These are phyloP conservation scores for Tortricodes alternella DNA, from an alignment of 2,888 invertebrate species.

Conservation along the genomic window DNA sequence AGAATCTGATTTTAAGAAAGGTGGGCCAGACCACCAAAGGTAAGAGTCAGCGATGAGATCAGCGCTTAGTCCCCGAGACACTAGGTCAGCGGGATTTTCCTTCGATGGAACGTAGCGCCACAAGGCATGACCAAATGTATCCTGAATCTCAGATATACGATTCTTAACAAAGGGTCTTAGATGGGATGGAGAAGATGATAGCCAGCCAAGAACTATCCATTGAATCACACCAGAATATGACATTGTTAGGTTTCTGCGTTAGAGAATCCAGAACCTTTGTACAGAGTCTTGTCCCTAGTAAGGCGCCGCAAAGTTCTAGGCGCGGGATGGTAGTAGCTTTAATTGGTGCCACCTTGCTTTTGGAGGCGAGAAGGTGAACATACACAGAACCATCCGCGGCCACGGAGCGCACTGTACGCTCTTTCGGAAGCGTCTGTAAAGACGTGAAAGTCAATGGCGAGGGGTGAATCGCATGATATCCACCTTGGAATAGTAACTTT, in stretches of 20 bases:
- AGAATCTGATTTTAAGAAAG: background rate
- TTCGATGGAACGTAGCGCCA: slow-evolving; percentile 33
- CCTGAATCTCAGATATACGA: slow-evolving; percentile 29
- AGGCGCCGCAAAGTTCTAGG: slow-evolving; percentile 21
- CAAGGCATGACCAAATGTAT: background rate
- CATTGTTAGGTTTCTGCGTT: background rate
- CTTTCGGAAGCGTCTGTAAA: slow-evolving; percentile 27
- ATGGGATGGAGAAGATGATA: background rate
- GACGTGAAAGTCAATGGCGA: slow-evolving; percentile 14
- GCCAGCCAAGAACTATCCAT: slow-evolving; percentile 26
- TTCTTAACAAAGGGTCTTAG: slow-evolving; percentile 27
- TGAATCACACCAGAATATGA: background rate
- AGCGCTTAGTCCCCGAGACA: slow-evolving; percentile 32
- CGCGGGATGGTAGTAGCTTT: slow-evolving; percentile 31
- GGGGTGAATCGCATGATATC: background rate
- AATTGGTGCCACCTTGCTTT: slow-evolving; percentile 29
- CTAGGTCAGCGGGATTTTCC: slow-evolving; percentile 33
- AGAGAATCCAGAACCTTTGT: background rate
- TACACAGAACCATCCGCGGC: background rate
- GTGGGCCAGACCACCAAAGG: slow-evolving; percentile 33
- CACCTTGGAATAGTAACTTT: slow-evolving; percentile 12
- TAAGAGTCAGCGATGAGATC: slow-evolving; percentile 8
- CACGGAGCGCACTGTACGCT: slow-evolving; percentile 16
- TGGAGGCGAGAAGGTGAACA: slow-evolving; percentile 20
- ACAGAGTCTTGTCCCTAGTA: slow-evolving; percentile 22